These are phyloP conservation scores for Bos indicus DNA, from an alignment of 2,113 vertebrate genomes.

Conservation along the genomic window DNA sequence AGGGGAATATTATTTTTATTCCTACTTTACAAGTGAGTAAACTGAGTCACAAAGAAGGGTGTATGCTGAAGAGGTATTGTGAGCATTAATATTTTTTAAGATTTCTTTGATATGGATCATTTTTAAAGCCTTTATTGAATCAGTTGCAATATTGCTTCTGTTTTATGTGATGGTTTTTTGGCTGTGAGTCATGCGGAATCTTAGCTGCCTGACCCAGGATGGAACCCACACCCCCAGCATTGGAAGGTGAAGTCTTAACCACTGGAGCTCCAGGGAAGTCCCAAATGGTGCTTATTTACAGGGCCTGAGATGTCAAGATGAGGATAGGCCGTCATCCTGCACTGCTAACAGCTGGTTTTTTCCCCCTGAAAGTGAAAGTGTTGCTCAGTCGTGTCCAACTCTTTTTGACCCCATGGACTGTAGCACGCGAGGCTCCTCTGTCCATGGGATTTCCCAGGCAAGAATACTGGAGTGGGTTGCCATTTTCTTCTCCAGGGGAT, in stretches of 20 bases:
- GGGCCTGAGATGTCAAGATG: not conserved
- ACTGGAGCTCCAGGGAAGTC: not conserved
- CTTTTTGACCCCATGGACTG: not conserved
- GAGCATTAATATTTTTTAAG: not conserved
- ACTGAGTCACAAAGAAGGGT: not conserved
- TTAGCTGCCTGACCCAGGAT: not conserved
- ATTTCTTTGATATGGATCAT: not conserved
- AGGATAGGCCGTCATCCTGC: accelerated
- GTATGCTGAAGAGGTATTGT: not conserved
- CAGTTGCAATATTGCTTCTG: not conserved
- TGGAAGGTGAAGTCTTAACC: not conserved
- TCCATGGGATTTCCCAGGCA: not conserved
- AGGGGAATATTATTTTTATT: not conserved
- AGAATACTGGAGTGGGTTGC: not conserved
- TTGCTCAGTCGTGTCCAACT: not conserved
- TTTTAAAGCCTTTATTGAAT: not conserved
- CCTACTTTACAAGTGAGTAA: not conserved
- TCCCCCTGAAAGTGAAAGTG: not conserved
- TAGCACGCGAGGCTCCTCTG: not conserved
- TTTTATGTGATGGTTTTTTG: not conserved
- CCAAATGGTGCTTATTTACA: not conserved
- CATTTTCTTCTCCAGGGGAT: not conserved
- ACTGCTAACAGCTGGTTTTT: not conserved
- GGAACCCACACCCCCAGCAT: not conserved
- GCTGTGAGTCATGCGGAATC: not conserved